Percentiles rank a stretch among this genome's conserved stretches.
Conservation (phyloP, 2,113 vertebrate genomes). For the Ciconia boyciana region DNA sequence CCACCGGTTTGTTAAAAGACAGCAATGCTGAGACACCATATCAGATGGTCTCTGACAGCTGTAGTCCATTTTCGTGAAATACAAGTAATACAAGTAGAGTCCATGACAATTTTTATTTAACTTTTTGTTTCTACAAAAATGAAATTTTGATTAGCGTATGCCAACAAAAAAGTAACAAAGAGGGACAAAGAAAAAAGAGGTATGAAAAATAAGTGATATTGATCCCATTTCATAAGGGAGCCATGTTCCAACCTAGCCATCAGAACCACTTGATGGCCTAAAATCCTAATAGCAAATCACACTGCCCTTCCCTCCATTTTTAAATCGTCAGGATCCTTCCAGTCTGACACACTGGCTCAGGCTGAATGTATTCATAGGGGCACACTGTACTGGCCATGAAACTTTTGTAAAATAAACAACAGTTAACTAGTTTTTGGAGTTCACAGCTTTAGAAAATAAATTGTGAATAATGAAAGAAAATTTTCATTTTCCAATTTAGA, state of each 20-base stretch:
- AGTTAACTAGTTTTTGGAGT: background rate
- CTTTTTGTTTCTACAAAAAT: constrained; percentile 51
- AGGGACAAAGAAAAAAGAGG: constrained; percentile 38
- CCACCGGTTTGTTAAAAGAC: constrained; percentile 46
- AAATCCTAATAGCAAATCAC: background rate
- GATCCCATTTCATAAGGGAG: constrained; percentile 37
- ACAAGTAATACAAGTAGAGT: constrained; percentile 25
- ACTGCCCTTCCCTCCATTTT: background rate
- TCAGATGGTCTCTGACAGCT: constrained; percentile 49
- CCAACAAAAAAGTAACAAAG: constrained; percentile 73
- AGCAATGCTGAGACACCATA: constrained; percentile 31
- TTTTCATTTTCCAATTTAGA: constrained; percentile 11
- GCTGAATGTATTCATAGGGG: constrained; percentile 59
- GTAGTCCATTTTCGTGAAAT: constrained; percentile 33
- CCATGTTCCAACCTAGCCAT: constrained; percentile 19
- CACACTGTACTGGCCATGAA: constrained; percentile 22
- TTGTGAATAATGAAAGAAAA: background rate
- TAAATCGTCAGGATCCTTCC: background rate
- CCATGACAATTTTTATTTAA: constrained; percentile 24
- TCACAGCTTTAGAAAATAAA: background rate
- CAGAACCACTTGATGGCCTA: background rate
- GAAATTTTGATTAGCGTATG: constrained; percentile 55
- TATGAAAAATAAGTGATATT: constrained; percentile 37
- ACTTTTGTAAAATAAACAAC: background rate
- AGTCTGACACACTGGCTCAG: background rate